Evolutionary conservation across 2,113 vertebrate species (phyloP).

Genomic region (Pundamilia nyererei): DNA sequence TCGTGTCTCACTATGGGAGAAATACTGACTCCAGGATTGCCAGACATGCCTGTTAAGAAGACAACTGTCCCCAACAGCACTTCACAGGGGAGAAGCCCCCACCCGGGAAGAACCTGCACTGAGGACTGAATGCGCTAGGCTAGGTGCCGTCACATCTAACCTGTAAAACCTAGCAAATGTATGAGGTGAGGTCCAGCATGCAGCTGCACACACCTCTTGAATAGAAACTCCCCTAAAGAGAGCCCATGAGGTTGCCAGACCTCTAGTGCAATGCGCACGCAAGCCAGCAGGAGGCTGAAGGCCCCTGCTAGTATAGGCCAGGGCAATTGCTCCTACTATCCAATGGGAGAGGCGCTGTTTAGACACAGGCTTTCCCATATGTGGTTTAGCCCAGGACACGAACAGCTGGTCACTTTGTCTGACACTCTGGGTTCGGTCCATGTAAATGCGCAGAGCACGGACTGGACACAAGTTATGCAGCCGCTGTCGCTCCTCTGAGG

Average conservation of each 20-base stretch:
- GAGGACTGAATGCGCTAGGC: accelerated
- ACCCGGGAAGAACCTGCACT: background rate
- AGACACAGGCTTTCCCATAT: too few relatives aligned
- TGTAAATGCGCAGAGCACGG: too few relatives aligned
- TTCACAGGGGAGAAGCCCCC: background rate
- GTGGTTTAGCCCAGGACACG: too few relatives aligned
- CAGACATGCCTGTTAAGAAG: background rate
- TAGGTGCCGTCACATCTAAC: accelerated
- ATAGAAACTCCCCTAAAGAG: background rate
- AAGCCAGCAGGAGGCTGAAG: too few relatives aligned
- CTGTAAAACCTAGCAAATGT: background rate
- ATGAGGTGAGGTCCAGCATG: background rate
- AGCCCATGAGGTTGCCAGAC: background rate
- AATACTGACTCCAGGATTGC: background rate
- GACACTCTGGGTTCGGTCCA: too few relatives aligned
- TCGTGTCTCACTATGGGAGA: background rate
- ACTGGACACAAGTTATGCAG: too few relatives aligned
- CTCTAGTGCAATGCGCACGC: accelerated
- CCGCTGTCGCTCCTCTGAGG: too few relatives aligned
- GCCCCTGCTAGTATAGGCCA: too few relatives aligned
- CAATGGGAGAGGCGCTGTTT: too few relatives aligned
- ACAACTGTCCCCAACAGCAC: background rate
- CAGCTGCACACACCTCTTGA: background rate
- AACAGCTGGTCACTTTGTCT: too few relatives aligned
- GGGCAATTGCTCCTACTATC: too few relatives aligned